Conservation (phyloP, 2,888 invertebrate species). For the Ormyrus nitidulus region DNA sequence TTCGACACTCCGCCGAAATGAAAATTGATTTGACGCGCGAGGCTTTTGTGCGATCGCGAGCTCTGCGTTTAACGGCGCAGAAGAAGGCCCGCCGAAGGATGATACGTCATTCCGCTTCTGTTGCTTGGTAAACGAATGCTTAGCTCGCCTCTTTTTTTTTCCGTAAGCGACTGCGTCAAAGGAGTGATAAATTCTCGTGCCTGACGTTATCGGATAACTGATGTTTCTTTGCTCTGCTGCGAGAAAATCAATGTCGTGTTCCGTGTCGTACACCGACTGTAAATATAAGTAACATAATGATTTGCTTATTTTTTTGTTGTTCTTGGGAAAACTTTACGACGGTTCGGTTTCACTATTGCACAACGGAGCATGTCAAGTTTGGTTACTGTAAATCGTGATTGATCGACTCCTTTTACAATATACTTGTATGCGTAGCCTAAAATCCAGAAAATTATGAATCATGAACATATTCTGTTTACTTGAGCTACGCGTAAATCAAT, state of each 20-base stretch:
- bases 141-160: conserved; percentile 2
- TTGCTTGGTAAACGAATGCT: conserved; percentile 12
- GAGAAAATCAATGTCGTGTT: conserved; percentile 33
- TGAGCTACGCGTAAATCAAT: no score
- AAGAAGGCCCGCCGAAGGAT: neutral
- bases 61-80: neutral
- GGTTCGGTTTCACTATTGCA: no score
- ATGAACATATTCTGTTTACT: no score
- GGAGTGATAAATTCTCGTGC: conserved; percentile 22
- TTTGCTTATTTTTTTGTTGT: no score
- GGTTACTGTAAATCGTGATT: no score
- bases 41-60: neutral
- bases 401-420: no score
- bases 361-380: no score
- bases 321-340: no score
- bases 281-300: no score
- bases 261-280: conserved; percentile 2
- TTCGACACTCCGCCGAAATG: conserved; percentile 23
- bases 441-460: no score
- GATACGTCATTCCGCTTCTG: conserved; percentile 4
- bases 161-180: no score
- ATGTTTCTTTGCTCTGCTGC: neutral
- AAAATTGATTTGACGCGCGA: conserved; percentile 47
- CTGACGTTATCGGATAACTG: conserved; percentile 12
- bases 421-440: no score